Percentiles rank a stretch among this genome's conserved stretches.
Conservation (phyloP, 2,797 vertebrate genomes). For the Hyperoplus immaculatus region DNA sequence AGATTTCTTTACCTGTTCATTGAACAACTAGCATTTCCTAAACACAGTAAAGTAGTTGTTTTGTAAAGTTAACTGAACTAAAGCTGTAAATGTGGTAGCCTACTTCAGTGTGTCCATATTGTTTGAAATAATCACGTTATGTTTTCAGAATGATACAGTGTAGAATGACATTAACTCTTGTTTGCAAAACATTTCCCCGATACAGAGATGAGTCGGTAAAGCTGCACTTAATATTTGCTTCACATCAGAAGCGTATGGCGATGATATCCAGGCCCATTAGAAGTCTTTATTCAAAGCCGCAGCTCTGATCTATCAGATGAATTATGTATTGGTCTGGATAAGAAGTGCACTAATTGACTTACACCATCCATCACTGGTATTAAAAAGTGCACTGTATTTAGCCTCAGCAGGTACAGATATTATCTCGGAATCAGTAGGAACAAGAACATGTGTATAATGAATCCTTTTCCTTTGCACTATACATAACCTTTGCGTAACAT, state of each 20-base stretch:
- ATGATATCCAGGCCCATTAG: constrained; percentile 81
- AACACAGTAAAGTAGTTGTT: neutral
- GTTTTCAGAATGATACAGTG: constrained; percentile 1
- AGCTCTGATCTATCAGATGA: constrained; percentile 81
- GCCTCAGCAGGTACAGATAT: constrained; percentile 59
- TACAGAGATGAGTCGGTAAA: constrained; percentile 24
- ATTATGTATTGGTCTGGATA: constrained; percentile 86
- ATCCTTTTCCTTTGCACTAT: neutral
- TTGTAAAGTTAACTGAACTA: constrained; percentile 16
- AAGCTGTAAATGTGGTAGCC: constrained; percentile 10
- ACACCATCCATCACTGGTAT: constrained; percentile 78
- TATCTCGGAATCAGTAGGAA: constrained; percentile 35
- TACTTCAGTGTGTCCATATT: neutral
- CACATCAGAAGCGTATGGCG: constrained; percentile 44
- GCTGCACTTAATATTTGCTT: constrained; percentile 49
- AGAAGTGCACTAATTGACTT: constrained; percentile 76
- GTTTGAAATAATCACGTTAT: constrained; percentile 19
- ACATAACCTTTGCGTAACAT: neutral
- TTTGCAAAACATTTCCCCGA: constrained; percentile 47
- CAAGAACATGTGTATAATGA: neutral
- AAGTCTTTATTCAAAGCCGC: constrained; percentile 80
- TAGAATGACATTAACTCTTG: constrained; percentile 27
- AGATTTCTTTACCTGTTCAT: neutral
- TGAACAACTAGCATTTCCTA: neutral
- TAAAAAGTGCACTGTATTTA: constrained; percentile 71